Evolutionary conservation across 2,113 vertebrate genomes (phyloP), one percentile per base, ranked within the genome.

Genomic region (Siniperca chuatsi): DNA sequence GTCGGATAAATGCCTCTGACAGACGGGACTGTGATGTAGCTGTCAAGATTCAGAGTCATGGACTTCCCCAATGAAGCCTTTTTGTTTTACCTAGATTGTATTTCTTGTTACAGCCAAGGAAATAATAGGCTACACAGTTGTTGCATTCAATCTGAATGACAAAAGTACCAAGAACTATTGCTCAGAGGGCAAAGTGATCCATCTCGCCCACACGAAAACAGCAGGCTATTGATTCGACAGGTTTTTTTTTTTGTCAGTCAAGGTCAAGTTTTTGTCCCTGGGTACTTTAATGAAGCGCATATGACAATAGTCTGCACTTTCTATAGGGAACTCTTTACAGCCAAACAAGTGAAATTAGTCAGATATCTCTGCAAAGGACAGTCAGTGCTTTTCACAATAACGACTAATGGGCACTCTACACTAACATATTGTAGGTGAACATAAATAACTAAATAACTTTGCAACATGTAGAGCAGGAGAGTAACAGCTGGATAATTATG

Each of bases 401-500:
- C 16, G n/a, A 37, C 50, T 44, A 86, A 70, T 21, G 42, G 55
- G 44, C 29, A 64, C 65, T 46, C 46, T 57, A 15, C 52, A 18
- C 50, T 52, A 60, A 48, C 52, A 64, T n/a, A 29, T 37, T 50
- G 33, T 1, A 42, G 21, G 29, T 13, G 2, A 71, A 58, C 21
- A 58, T 57, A 58, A 84, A 52, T 75, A 37, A 55, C 50, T 18
- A 20, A 9, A 16, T 48, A 35, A 33, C 25, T 44, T 12, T 64
- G 54, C 54, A 25, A 44, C 40, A 50, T 21, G 57, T 35, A 76
- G 40, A 42, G 46, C 23, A 35, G 21, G 6, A 44, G 44, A 23
- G 29, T n/a, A 20, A 50, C 55, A 81, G 37, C 60, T 0, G 15
- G 16, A 92, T 94, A 92, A 95, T 96, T 94, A 95, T 91, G 93